Percentiles rank a stretch among this genome's conserved stretches.
Evolutionary conservation across 2,113 vertebrate genomes (phyloP).

Genomic region (Ammodytes marinus): DNA sequence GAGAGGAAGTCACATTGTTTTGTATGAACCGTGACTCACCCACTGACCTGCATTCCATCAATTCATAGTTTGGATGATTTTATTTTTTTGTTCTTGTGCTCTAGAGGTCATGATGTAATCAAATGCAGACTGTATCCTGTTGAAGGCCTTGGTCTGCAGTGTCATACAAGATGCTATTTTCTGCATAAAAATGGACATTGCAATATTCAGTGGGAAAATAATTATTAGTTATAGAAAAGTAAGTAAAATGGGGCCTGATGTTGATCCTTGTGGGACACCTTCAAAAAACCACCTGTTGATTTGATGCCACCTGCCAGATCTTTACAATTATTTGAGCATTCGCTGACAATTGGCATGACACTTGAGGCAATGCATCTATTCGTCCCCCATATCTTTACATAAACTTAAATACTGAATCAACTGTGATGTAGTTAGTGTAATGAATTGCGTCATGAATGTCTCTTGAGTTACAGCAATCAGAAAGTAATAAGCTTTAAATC

Average conservation of each 20-base stretch:
- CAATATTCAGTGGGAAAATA: neutral
- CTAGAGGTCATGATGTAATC: neutral
- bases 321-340: no score
- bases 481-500: neutral
- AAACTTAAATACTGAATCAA: neutral
- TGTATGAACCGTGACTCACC: neutral
- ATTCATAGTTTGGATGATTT: neutral
- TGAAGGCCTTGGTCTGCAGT: neutral
- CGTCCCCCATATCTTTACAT: neutral
- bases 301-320: neutral
- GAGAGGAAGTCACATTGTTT: conserved; percentile 50
- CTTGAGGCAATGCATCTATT: neutral
- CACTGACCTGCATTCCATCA: neutral
- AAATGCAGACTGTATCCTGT: neutral
- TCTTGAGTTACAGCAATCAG: neutral
- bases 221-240: no score
- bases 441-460: neutral
- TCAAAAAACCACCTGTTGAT: neutral
- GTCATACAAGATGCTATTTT: neutral
- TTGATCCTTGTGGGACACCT: neutral
- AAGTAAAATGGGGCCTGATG: neutral
- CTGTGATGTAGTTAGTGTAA: neutral
- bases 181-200: no score
- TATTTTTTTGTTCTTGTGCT: no score
- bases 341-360: neutral